These are phyloP conservation scores for Bufo bufo DNA, from an alignment of 2,113 vertebrate species.

Conservation along the genomic window DNA sequence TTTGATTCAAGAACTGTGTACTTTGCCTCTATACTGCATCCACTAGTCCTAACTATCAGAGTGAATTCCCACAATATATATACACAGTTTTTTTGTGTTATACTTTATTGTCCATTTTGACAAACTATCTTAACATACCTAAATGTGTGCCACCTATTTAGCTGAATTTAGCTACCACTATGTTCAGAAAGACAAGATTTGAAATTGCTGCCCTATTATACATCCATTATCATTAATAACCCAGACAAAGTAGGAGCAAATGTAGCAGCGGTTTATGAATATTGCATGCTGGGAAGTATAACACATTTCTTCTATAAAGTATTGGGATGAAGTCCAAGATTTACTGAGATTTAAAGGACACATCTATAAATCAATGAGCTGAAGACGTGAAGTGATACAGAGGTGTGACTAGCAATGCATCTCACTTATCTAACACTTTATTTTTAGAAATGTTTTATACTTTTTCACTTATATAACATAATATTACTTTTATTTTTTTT, in stretches of 20 bases:
- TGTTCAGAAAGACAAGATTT: neutral
- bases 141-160: neutral
- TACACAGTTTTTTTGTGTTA: neutral
- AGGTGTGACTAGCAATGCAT: slow-evolving; percentile 12
- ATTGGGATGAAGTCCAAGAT: slow-evolving; percentile 29
- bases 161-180: slow-evolving; percentile 22
- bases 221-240: slow-evolving; percentile 52
- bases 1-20: no score
- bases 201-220: slow-evolving; percentile 30
- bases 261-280: slow-evolving; percentile 38
- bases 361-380: slow-evolving; percentile 34
- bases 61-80: no score
- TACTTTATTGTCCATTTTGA: neutral
- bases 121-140: neutral
- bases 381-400: neutral
- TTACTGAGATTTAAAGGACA: slow-evolving; percentile 44
- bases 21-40: no score
- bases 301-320: slow-evolving; percentile 21
- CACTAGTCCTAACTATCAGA: no score
- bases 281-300: slow-evolving; percentile 34
- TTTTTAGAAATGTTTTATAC: neutral
- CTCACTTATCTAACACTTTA: neutral
- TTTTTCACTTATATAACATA: neutral
- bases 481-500: neutral
- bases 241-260: slow-evolving; percentile 7